These are phyloP conservation scores for Stegophylla sp. DNA, from an alignment of 2,888 invertebrate genomes.

Conservation along the genomic window DNA sequence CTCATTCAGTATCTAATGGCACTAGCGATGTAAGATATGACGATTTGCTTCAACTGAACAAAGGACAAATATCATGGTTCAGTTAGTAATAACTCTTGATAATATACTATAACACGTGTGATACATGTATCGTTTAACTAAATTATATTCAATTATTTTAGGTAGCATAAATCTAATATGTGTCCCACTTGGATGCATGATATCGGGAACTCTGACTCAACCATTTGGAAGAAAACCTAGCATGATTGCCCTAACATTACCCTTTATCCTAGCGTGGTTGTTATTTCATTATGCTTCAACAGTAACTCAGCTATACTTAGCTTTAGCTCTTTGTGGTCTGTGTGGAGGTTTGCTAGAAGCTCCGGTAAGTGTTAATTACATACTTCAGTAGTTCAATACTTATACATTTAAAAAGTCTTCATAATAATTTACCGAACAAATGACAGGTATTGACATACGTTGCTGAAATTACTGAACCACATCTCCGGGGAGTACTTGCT, in stretches of 20 bases:
- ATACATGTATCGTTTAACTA: neutral
- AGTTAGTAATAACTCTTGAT: slow-evolving; percentile 67
- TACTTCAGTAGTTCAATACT: slow-evolving; percentile 48
- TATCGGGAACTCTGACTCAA: slow-evolving; percentile 77
- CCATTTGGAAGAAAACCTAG: slow-evolving; percentile 76
- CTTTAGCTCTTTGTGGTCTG: slow-evolving; percentile 76
- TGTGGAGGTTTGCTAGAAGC: slow-evolving; percentile 82
- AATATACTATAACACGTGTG: neutral
- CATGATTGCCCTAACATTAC: slow-evolving; percentile 79
- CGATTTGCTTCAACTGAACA: slow-evolving; percentile 68
- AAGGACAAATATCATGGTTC: slow-evolving; percentile 77
- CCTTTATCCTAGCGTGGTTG: slow-evolving; percentile 78
- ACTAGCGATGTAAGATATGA: slow-evolving; percentile 22
- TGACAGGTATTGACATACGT: slow-evolving; percentile 79
- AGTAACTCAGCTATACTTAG: slow-evolving; percentile 73
- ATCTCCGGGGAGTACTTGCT: slow-evolving; percentile 76
- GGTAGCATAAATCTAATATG: slow-evolving; percentile 82
- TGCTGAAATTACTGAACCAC: slow-evolving; percentile 82
- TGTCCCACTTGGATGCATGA: slow-evolving; percentile 79
- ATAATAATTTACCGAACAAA: too few relatives aligned
- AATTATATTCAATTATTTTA: slow-evolving; percentile 64
- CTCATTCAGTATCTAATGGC: slow-evolving; percentile 63
- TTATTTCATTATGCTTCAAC: slow-evolving; percentile 73
- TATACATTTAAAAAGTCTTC: too few relatives aligned
- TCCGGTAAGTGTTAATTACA: slow-evolving; percentile 67